Base-by-base conservation (phyloP, 2,113 vertebrate genomes). In the Glareola pratincola region DNA sequence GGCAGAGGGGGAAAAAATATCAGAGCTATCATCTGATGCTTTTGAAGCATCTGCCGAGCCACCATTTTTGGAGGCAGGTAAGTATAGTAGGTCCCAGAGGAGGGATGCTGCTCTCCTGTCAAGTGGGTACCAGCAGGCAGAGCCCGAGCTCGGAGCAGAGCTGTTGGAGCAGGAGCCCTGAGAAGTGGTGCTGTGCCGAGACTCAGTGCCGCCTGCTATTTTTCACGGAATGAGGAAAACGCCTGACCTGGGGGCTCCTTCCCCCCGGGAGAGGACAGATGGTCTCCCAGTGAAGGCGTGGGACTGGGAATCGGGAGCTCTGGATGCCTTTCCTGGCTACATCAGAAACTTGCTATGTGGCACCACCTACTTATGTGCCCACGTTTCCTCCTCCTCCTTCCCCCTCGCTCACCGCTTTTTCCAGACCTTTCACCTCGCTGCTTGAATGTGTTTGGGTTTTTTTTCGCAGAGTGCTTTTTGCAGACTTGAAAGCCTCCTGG, bases 331-430 rank as follows among this genome's bases (percentile, higher is more conserved):
- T 95, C 94, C 92, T 7, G 68, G 67, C 96, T 95, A 88, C 91
- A 90, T 96, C 96, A 95, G 90, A 92, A 88, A 95, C 94, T 93
- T 96, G 96, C 79, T 96, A 95, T 93, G 95, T 85, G 96, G 95
- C 94, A 96, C 95, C 92, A 88, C 95, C 95, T 88, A 93, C 96
- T 90, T 85, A 92, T 90, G 68, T 23, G 56, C 95, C 95, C 90
- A 96, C 94, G 10, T 91, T 74, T 79, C 96, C 92, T 96, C 96
- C 95, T 90, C 93, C 94, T 96, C 90, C 82, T 95, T 92, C 90
- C 90, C 95, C 92, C 90, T 90, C 4, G 0, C 88, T 76, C 21
- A 8, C 63, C 0, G 76, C 92, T 93, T 95, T 94, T 88, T 83
- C 75, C 88, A 90, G 96, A 91, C 96, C 94, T 95, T 94, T 96